phyloP scores from a whole-genome alignment of 2,888 invertebrate species.

The Lycophotia porphyrea region DNA sequence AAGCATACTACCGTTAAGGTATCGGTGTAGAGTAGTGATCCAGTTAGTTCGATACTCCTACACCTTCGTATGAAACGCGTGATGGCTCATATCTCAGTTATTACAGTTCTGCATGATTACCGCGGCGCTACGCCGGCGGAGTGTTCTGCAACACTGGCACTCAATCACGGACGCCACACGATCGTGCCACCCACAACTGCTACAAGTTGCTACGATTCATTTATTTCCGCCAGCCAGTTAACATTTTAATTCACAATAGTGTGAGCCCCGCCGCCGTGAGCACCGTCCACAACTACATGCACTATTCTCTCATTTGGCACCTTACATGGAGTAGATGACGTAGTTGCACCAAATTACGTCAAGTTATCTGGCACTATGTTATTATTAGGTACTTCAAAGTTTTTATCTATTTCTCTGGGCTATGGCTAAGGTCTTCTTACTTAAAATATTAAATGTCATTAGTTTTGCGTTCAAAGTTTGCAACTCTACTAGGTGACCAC shows the following conservation, averaged over 20 bases:
- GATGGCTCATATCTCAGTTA: constrained; percentile 2
- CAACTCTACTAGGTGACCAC: not conserved
- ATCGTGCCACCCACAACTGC: constrained; percentile 1
- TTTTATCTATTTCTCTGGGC: constrained; percentile 5
- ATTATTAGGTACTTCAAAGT: not conserved
- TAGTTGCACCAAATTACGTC: constrained; percentile 15
- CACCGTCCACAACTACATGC: not conserved
- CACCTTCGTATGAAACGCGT: not conserved
- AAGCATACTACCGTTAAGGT: not conserved
- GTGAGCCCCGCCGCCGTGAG: not conserved
- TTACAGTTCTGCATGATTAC: constrained; percentile 37
- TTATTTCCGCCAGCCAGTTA: constrained; percentile 27
- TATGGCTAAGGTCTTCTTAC: not conserved
- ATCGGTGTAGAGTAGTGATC: not conserved
- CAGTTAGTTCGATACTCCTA: not conserved
- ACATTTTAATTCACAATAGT: not conserved
- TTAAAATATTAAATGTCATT: not conserved
- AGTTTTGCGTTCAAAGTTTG: constrained; percentile 1
- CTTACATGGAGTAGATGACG: not conserved
- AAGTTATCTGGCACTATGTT: constrained; percentile 3
- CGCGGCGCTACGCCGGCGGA: constrained; percentile 25
- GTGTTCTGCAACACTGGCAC: constrained; percentile 41
- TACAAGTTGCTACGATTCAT: not conserved
- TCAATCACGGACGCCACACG: constrained; percentile 12
- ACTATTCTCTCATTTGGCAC: not conserved